Evolutionary conservation across 2,888 invertebrate species (phyloP), one percentile per base, ranked within the genome.

Genomic region (Drosophila melanocephala): DNA sequence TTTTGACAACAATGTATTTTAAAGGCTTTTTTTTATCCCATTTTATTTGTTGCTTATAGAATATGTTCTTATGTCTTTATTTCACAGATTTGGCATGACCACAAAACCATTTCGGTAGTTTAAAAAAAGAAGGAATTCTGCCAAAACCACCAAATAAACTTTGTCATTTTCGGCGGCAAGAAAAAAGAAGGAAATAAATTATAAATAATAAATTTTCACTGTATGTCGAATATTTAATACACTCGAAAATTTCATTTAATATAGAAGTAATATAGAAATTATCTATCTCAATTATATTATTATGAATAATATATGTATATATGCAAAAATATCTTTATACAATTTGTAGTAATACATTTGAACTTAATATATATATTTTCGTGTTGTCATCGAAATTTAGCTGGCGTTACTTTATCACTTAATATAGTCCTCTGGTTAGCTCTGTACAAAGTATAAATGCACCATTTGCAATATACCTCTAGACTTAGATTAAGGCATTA

Each of bases 81-180:
- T n/a, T 63, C 51, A 65, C 47, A 64, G 39, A 62, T 69, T 75
- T 75, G 79, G 71, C 75, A 73, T 61, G 51, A 42, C 61, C 68
- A 61, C 71, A 75, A 58, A 79, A 84, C 79, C 83, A 80, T 70
- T 76, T 83, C 74, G 63, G 73, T 69, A 52, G 19, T 47, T 76
- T 35, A 68, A 70, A 75, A 74, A 71, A 37, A 37, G 19, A 7
- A 42, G 65, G 51, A 51, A 51, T 60, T 52, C 65, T 64, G 68
- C 63, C 65, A 52, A 74, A 84, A 84, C 87, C 84, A 57, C 76
- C 66, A 73, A 82, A 87, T 84, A 76, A 79, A 82, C 74, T 78
- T 81, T 84, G 85, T 76, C 79, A 87, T 76, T 81, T 75, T 81
- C 37, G 66, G 63, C 50, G 51, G 30, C 61, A 52, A 33, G 22